These are phyloP conservation scores for Neocloeon triangulifer DNA, from an alignment of 1,140 invertebrate species.

Conservation along the genomic window DNA sequence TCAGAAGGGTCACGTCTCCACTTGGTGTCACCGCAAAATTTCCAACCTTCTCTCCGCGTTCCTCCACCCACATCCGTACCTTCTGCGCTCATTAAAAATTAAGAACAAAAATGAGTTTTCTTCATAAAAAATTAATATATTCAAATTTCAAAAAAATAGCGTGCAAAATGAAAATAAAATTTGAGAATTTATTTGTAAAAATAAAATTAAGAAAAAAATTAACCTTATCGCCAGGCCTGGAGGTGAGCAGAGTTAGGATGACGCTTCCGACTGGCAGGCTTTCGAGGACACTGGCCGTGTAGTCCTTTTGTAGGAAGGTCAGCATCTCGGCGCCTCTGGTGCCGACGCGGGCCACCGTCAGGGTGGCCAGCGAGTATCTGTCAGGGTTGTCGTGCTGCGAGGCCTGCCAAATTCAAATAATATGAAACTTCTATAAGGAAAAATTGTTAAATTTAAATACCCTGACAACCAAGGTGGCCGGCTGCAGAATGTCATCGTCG, in stretches of 20 bases:
- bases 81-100: conserved; percentile 15
- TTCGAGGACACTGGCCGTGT: conserved; percentile 47
- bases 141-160: conserved; percentile 1
- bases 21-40: conserved; percentile 47
- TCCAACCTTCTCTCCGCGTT: conserved; percentile 30
- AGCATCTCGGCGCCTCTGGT: conserved; percentile 22
- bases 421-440: neutral
- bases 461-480: conserved; percentile 50
- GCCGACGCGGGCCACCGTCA: conserved; percentile 33
- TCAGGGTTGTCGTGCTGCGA: conserved; percentile 73
- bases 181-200: too few species aligned
- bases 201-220: too few species aligned
- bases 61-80: conserved; percentile 36
- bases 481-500: conserved; percentile 33
- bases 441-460: conserved; percentile 15
- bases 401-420: conserved; percentile 27
- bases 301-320: conserved; percentile 48
- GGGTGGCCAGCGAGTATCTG: conserved; percentile 60
- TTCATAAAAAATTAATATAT: conserved; percentile 3
- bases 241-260: conserved; percentile 35
- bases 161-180: conserved; percentile 2
- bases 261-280: conserved; percentile 47
- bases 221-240: conserved; percentile 31
- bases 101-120: neutral
- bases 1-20: conserved; percentile 56